Percentiles rank a stretch among this genome's conserved stretches.
These are phyloP conservation scores for Girardia tigrina DNA, from an alignment of 2,888 invertebrate species.

Conservation along the genomic window DNA sequence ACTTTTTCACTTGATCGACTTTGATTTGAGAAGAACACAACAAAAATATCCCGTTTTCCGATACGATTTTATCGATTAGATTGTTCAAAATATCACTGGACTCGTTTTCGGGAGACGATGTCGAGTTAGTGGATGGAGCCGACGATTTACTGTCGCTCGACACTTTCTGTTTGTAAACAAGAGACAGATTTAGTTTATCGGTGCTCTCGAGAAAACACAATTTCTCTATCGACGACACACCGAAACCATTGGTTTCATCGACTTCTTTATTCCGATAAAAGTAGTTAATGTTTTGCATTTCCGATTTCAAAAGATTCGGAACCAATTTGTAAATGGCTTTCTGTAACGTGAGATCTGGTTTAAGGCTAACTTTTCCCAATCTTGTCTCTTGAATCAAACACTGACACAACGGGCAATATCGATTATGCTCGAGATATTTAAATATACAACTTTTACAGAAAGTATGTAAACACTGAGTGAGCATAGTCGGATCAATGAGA, in stretches of 20 bases:
- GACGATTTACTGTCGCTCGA: background rate
- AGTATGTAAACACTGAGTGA: slow-evolving; percentile 27
- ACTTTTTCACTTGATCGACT: slow-evolving; percentile 9
- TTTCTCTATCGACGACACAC: background rate
- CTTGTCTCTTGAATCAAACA: slow-evolving; percentile 25
- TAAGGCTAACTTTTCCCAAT: background rate
- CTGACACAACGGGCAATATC: slow-evolving; percentile 26
- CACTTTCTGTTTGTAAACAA: background rate
- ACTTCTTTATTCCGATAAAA: slow-evolving; percentile 6
- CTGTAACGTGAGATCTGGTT: slow-evolving; percentile 1
- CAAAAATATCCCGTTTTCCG: slow-evolving; percentile 5
- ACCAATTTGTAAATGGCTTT: slow-evolving; percentile 26
- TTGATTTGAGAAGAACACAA: slow-evolving; percentile 11
- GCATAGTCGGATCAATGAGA: slow-evolving; percentile 25
- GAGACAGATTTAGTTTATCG: background rate
- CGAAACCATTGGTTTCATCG: background rate
- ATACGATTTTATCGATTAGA: background rate
- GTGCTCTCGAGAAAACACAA: slow-evolving; percentile 3
- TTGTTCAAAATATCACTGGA: background rate
- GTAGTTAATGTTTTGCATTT: slow-evolving; percentile 17
- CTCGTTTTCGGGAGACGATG: background rate
- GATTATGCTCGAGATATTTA: background rate
- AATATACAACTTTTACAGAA: slow-evolving; percentile 28
- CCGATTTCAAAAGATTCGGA: background rate
- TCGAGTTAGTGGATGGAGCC: background rate